Evolutionary conservation across 2,888 invertebrate species (phyloP).

Genomic region (Drosophila sordidula): DNA sequence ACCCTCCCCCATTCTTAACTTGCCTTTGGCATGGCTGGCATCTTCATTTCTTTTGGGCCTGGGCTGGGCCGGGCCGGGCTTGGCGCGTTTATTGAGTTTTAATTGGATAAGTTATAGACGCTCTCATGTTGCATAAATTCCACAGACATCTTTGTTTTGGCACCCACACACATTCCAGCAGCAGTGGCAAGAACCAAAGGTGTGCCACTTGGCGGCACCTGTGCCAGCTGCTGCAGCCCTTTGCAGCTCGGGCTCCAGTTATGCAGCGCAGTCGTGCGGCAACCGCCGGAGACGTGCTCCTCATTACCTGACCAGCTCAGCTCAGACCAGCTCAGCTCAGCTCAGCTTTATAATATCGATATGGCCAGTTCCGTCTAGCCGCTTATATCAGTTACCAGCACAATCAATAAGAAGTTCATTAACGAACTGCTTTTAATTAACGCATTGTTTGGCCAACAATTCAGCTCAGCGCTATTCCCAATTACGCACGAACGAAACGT

Average conservation of each 20-base stretch:
- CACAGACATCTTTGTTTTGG: conserved; percentile 72
- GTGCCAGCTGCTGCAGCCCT: conserved; percentile 21
- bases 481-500: neutral
- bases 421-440: conserved; percentile 68
- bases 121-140: conserved; percentile 81
- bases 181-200: conserved; percentile 10
- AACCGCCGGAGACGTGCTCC: conserved; percentile 57
- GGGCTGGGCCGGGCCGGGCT: conserved; percentile 20
- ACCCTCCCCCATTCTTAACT: conserved; percentile 9
- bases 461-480: conserved; percentile 6
- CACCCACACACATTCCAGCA: conserved; percentile 32
- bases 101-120: conserved; percentile 81
- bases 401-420: conserved; percentile 65
- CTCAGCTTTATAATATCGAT: conserved; percentile 1
- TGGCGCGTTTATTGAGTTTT: conserved; percentile 80
- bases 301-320: conserved; percentile 60
- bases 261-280: conserved; percentile 70
- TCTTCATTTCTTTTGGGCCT: conserved; percentile 62
- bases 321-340: neutral
- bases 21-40: conserved; percentile 56
- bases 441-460: conserved; percentile 44
- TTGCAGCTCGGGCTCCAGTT: conserved; percentile 24
- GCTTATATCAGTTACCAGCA: conserved; percentile 20
- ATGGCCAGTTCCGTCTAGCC: conserved; percentile 3
- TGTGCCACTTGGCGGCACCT: conserved; percentile 17